Conservation (phyloP, 2,888 invertebrate species). For the Stictocephala bisonia region DNA sequence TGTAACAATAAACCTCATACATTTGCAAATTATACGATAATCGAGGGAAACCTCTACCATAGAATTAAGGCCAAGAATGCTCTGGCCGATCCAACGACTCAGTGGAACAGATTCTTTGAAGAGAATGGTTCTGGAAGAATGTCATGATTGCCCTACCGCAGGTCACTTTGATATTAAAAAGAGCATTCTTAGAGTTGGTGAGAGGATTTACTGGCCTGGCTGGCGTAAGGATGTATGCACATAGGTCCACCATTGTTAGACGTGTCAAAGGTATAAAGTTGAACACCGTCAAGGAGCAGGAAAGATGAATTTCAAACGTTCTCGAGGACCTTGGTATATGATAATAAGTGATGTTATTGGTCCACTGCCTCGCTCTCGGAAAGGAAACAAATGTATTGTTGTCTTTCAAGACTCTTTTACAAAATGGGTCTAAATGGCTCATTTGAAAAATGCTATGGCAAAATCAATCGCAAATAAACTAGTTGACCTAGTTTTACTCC, state of each 20-base stretch:
- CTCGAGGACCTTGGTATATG: background rate
- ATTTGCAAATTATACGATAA: too few relatives aligned
- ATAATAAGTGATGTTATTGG: background rate
- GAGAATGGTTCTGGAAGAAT: background rate
- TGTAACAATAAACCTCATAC: too few relatives aligned
- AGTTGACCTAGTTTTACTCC: background rate
- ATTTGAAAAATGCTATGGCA: too few relatives aligned
- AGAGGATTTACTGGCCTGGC: background rate
- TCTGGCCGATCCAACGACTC: too few relatives aligned
- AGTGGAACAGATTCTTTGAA: too few relatives aligned
- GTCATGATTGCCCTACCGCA: background rate
- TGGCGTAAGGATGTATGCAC: background rate
- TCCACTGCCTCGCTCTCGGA: background rate
- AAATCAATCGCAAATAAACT: background rate
- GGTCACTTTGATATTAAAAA: background rate
- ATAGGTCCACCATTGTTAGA: background rate
- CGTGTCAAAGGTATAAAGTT: background rate
- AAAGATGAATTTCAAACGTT: too few relatives aligned
- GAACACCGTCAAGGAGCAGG: background rate
- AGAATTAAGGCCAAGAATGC: too few relatives aligned
- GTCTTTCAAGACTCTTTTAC: background rate
- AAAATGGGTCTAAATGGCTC: background rate
- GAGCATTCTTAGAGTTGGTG: background rate
- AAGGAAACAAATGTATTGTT: too few relatives aligned
- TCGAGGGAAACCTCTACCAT: too few relatives aligned